A percentile compares a stretch with the other conserved stretches of the same genome.
Conservation (phyloP, 2,888 invertebrate genomes). For the Parnassius mnemosyne region DNA sequence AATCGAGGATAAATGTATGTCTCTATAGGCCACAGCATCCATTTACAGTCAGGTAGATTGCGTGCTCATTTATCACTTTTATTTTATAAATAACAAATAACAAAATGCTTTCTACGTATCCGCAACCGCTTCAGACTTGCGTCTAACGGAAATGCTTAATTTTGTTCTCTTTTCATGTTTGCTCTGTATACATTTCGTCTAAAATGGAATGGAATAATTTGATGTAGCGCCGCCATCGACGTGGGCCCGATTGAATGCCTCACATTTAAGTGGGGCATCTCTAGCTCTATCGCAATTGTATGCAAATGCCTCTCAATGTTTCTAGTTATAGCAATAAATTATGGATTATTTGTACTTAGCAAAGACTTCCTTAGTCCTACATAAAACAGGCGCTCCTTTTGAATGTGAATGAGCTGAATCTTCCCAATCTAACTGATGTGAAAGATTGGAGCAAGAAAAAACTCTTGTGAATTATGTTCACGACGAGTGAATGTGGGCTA, state of each 20-base stretch:
- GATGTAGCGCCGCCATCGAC: conserved; percentile 62
- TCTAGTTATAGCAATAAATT: conserved; percentile 48
- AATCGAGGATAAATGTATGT: too few species aligned
- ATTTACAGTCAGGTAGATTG: too few species aligned
- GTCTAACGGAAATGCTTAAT: conserved; percentile 61
- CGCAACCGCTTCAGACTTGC: conserved; percentile 37
- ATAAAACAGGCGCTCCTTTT: conserved; percentile 8
- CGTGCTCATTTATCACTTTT: too few species aligned
- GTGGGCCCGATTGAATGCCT: conserved; percentile 53
- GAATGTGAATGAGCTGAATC: conserved; percentile 25
- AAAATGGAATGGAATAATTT: conserved; percentile 75
- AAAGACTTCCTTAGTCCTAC: conserved; percentile 26
- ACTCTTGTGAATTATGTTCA: background rate
- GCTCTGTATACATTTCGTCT: conserved; percentile 76
- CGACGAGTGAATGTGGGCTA: conserved; percentile 1
- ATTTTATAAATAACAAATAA: too few species aligned
- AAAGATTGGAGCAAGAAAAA: background rate
- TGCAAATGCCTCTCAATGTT: conserved; percentile 46
- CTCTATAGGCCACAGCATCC: too few species aligned
- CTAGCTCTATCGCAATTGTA: conserved; percentile 42
- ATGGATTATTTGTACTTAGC: conserved; percentile 49
- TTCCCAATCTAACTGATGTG: conserved; percentile 16
- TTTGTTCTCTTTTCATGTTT: conserved; percentile 78
- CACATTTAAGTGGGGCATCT: conserved; percentile 40
- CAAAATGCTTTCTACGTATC: too few species aligned